Conservation (phyloP, 2,797 vertebrate species). For the Onychomys arenicola region DNA sequence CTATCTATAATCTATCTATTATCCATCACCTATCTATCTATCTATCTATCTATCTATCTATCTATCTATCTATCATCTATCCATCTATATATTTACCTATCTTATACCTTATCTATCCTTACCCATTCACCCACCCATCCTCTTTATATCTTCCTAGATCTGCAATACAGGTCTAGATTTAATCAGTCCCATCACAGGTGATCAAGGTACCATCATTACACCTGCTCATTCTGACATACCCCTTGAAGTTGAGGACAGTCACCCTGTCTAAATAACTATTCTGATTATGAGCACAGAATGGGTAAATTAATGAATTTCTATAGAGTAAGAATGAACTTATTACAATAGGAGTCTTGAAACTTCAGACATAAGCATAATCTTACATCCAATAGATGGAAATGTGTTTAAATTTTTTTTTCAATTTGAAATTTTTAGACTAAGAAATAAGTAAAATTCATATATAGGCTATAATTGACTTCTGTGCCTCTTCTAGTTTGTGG, state of each 20-base stretch:
- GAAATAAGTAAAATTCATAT: neutral
- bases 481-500: neutral
- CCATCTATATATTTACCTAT: neutral
- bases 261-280: neutral
- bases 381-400: neutral
- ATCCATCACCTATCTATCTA: too few species aligned
- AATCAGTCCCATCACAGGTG: neutral
- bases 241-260: neutral
- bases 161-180: neutral
- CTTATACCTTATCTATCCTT: neutral
- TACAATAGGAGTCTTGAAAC: neutral
- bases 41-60: neutral
- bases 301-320: neutral
- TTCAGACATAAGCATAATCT: neutral
- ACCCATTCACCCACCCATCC: neutral
- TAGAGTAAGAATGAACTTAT: neutral
- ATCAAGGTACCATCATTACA: neutral
- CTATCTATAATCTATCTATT: neutral
- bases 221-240: neutral
- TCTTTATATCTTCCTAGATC: neutral
- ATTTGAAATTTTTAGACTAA: conserved; percentile 30
- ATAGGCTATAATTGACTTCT: neutral
- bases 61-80: neutral
- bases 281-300: neutral
- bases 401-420: neutral